A percentile compares a stretch with the other conserved stretches of the same genome.
Evolutionary conservation across 1,140 invertebrate species (phyloP).

Genomic region (Solen grandis): DNA sequence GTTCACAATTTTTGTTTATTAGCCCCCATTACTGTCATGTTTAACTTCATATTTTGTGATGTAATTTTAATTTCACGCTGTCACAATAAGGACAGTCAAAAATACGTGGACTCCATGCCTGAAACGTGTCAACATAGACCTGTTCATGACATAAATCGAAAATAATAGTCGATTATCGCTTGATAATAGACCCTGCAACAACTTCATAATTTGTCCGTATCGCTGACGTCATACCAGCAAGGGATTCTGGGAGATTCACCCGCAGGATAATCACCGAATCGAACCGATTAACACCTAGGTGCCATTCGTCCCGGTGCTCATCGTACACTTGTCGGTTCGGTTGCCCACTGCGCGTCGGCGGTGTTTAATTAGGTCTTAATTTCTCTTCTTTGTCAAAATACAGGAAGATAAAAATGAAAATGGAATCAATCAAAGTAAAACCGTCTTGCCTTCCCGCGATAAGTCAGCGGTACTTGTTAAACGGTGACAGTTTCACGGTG

Average conservation of each 20-base stretch:
- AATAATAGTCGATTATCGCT: too few species aligned
- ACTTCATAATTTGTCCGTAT: too few species aligned
- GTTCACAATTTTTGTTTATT: too few species aligned
- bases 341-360: neutral
- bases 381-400: neutral
- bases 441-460: neutral
- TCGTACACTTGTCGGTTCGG: neutral
- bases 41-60: too few species aligned
- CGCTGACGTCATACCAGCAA: too few species aligned
- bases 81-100: too few species aligned
- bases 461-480: neutral
- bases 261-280: conserved; percentile 35
- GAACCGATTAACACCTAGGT: conserved; percentile 43
- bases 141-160: too few species aligned
- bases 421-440: neutral
- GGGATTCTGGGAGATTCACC: neutral
- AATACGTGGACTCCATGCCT: too few species aligned
- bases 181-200: too few species aligned
- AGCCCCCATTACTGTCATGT: too few species aligned
- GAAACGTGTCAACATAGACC: too few species aligned
- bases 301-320: neutral
- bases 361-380: neutral
- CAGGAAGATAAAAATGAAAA: neutral
- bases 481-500: neutral
- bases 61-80: too few species aligned